A percentile compares a stretch with the other conserved stretches of the same genome.
phyloP scores from a whole-genome alignment of 64 coral and sea anemone genomes.

The Dendrophyllia cribrosa region DNA sequence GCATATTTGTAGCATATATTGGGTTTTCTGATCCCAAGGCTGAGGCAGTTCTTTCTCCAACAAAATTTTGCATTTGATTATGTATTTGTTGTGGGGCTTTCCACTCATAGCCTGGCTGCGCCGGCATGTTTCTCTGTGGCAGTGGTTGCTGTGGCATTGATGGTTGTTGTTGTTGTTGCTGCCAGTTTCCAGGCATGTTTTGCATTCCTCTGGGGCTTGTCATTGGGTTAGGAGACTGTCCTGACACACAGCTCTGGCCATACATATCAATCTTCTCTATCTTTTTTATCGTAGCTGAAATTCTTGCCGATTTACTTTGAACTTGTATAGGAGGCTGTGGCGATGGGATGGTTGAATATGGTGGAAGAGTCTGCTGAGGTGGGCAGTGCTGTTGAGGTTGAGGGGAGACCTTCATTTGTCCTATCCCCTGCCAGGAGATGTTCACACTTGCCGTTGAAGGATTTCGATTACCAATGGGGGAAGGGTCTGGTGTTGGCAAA shows the following conservation, averaged over 20 bases:
- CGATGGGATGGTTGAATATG: constrained; percentile 18
- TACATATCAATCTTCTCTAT: constrained; percentile 64
- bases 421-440: constrained; percentile 84
- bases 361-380: constrained; percentile 25
- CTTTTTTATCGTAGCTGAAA: constrained; percentile 75
- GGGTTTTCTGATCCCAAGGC: neutral
- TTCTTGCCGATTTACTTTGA: constrained; percentile 16
- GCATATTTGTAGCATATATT: constrained; percentile 62
- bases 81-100: constrained; percentile 12
- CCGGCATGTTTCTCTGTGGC: neutral
- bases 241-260: constrained; percentile 55
- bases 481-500: constrained; percentile 87
- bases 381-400: constrained; percentile 23
- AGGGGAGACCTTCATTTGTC: constrained; percentile 46
- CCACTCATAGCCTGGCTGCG: constrained; percentile 24
- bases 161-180: neutral
- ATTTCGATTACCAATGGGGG: constrained; percentile 77
- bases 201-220: constrained; percentile 38
- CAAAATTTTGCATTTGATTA: constrained; percentile 30
- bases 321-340: constrained; percentile 6
- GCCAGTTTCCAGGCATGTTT: constrained; percentile 42
- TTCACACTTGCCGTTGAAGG: constrained; percentile 81
- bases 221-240: constrained; percentile 15
- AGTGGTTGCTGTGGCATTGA: neutral
- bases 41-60: neutral